Conservation (phyloP, 2,888 invertebrate species). For the Sarcophaga caerulescens region DNA sequence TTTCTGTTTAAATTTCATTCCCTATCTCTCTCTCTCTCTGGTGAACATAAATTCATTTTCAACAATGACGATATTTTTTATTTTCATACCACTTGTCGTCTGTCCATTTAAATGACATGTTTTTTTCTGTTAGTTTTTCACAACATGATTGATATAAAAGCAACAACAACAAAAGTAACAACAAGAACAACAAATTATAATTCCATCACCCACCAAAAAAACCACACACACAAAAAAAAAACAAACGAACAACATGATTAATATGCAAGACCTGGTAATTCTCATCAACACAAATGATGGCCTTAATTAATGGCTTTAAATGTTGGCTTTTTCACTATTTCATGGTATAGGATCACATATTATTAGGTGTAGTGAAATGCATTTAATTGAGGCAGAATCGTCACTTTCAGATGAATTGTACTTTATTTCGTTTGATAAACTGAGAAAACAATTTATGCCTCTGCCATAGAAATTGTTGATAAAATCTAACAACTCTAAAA, state of each 20-base stretch:
- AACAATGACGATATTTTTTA: background rate
- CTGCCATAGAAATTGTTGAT: no score
- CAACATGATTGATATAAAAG: slow-evolving; percentile 33
- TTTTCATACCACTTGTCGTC: background rate
- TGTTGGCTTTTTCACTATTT: slow-evolving; percentile 53
- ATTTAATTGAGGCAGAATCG: no score
- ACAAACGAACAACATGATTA: slow-evolving; percentile 48
- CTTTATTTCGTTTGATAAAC: no score
- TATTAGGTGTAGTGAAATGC: no score
- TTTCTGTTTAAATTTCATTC: slow-evolving; percentile 55
- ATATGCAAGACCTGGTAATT: slow-evolving; percentile 67
- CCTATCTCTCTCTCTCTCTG: no score
- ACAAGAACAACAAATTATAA: slow-evolving; percentile 8
- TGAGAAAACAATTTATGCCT: no score
- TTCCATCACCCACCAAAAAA: slow-evolving; percentile 28
- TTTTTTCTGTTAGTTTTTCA: background rate
- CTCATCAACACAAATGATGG: slow-evolving; percentile 67
- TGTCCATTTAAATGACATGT: slow-evolving; percentile 22
- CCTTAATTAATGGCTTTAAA: slow-evolving; percentile 66
- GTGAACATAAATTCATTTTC: background rate
- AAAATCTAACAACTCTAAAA: no score
- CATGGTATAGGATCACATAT: slow-evolving; percentile 12
- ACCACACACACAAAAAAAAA: no score
- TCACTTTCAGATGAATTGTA: no score
- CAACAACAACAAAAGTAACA: background rate